phyloP scores from a whole-genome alignment of 2,888 invertebrate species.

The Tethea ocularis region DNA sequence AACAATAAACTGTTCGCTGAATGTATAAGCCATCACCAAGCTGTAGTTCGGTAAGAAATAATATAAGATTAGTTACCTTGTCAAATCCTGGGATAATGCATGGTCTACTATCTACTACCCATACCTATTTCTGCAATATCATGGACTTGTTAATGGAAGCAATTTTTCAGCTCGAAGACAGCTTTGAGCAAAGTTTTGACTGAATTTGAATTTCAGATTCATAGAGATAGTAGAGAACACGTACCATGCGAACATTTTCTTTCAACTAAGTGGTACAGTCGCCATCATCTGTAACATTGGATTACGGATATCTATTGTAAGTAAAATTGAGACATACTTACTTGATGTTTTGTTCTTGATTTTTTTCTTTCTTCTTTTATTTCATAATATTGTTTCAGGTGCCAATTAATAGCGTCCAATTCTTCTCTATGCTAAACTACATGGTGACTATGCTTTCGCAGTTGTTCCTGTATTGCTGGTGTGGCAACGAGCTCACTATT shows the following conservation, averaged over 20 bases:
- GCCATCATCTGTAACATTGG: conserved; percentile 74
- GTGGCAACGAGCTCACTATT: conserved; percentile 77
- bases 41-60: conserved; percentile 53
- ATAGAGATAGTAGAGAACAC: conserved; percentile 72
- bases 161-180: background rate
- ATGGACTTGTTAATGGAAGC: too few species aligned
- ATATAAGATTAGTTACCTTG: background rate
- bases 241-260: conserved; percentile 78
- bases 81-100: background rate
- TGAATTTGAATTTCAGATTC: conserved; percentile 59
- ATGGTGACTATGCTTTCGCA: conserved; percentile 80
- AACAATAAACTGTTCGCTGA: conserved; percentile 56
- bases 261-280: conserved; percentile 80
- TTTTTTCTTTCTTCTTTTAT: too few species aligned
- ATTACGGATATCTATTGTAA: conserved; percentile 68
- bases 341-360: too few species aligned
- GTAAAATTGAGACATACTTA: conserved; percentile 17
- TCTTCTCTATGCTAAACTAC: conserved; percentile 69
- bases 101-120: too few species aligned
- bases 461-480: conserved; percentile 80
- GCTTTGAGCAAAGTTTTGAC: too few species aligned
- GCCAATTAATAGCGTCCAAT: conserved; percentile 67
- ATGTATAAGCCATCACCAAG: conserved; percentile 68
- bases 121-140: too few species aligned
- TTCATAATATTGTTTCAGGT: conserved; percentile 44